A percentile compares a stretch with the other conserved stretches of the same genome.
phyloP scores from a whole-genome alignment of 2,888 invertebrate species.

The Temnothorax rugatulus region DNA sequence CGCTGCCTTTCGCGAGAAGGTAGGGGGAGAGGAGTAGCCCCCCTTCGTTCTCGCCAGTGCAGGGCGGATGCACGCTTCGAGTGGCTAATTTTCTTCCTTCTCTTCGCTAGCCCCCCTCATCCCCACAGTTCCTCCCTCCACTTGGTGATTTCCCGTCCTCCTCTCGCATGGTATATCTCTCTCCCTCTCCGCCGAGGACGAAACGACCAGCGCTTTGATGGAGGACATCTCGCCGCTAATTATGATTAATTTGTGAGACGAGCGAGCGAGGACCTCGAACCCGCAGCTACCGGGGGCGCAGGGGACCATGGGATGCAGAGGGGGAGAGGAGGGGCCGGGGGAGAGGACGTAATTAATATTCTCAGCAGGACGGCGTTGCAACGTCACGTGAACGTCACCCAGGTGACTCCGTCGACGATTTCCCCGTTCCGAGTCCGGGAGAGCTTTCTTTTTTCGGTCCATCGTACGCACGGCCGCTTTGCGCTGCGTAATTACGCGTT shows the following conservation, averaged over 20 bases:
- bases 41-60: constrained; percentile 42
- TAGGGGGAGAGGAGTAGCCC: neutral
- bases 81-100: constrained; percentile 73
- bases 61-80: constrained; percentile 77
- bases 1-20: constrained; percentile 1
- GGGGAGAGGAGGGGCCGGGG: neutral
- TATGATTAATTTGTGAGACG: constrained; percentile 83
- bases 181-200: constrained; percentile 19
- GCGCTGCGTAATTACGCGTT: constrained; percentile 53
- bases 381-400: constrained; percentile 76
- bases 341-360: constrained; percentile 82
- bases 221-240: constrained; percentile 82
- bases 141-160: constrained; percentile 44
- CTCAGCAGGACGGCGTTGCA: constrained; percentile 80
- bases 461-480: constrained; percentile 27
- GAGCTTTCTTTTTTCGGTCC: constrained; percentile 37
- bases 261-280: constrained; percentile 72
- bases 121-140: constrained; percentile 20
- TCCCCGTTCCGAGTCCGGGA: constrained; percentile 26
- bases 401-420: constrained; percentile 74
- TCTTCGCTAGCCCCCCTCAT: constrained; percentile 52
- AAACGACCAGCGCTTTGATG: constrained; percentile 74
- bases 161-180: neutral
- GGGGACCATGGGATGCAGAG: constrained; percentile 48
- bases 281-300: constrained; percentile 71